A percentile compares a stretch with the other conserved stretches of the same genome.
Conservation (phyloP, 37 sponge, comb jelly and placozoan species). For the Spongilla lacustris region DNA sequence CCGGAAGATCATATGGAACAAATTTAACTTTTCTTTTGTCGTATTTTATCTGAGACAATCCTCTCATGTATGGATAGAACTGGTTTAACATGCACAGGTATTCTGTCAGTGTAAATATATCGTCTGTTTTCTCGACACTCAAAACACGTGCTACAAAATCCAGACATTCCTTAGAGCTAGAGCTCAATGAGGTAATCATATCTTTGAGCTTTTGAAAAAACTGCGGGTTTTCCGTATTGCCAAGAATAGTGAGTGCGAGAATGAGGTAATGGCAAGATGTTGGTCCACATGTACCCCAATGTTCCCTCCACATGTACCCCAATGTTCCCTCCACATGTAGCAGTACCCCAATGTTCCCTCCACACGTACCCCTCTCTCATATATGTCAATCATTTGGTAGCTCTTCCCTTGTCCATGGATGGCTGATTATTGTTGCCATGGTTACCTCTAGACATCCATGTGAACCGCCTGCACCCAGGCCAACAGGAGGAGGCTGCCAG, state of each 20-base stretch:
- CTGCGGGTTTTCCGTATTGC: background rate
- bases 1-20: background rate
- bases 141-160: background rate
- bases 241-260: background rate
- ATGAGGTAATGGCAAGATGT: background rate
- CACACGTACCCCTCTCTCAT: too few species aligned
- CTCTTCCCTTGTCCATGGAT: too few species aligned
- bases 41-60: background rate
- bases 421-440: background rate
- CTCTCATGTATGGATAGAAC: background rate
- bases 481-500: slow-evolving; percentile 84
- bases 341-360: too few species aligned
- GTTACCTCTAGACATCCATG: slow-evolving; percentile 70
- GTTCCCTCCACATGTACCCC: too few species aligned
- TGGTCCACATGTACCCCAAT: background rate
- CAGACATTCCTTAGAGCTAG: background rate
- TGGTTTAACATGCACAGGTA: background rate
- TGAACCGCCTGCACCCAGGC: slow-evolving; percentile 81
- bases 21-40: background rate
- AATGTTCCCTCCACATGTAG: too few species aligned
- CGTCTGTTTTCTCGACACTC: background rate
- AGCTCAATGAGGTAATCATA: background rate
- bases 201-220: background rate
- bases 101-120: background rate
- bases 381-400: too few species aligned